Conservation (phyloP, 2,797 vertebrate genomes). For the Gobionotothen gibberifrons region DNA sequence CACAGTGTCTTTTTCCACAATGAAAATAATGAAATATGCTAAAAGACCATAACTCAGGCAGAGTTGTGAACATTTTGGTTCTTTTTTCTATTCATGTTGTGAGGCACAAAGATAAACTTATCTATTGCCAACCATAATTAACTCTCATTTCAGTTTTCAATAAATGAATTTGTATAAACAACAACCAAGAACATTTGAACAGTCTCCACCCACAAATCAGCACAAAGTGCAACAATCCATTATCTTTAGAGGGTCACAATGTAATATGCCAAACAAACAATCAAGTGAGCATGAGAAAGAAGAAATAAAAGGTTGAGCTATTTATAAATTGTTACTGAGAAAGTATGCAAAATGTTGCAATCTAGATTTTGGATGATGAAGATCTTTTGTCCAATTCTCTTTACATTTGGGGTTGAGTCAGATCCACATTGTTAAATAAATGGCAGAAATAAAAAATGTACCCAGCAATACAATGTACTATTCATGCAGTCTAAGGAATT, state of each 20-base stretch:
- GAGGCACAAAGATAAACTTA: background rate
- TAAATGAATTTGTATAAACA: background rate
- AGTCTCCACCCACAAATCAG: background rate
- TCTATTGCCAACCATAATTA: too few species aligned
- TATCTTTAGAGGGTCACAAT: background rate
- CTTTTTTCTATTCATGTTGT: background rate
- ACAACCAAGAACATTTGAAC: background rate
- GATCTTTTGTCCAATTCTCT: too few species aligned
- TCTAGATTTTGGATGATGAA: background rate
- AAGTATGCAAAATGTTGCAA: background rate
- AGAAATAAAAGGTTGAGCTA: too few species aligned
- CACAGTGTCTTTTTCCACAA: background rate
- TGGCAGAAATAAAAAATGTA: too few species aligned
- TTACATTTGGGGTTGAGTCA: too few species aligned
- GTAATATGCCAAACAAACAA: background rate
- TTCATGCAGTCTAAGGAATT: background rate
- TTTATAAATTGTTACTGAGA: background rate
- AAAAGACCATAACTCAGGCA: background rate
- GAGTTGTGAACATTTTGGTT: background rate
- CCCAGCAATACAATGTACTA: too few species aligned
- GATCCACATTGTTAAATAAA: too few species aligned
- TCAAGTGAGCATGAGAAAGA: too few species aligned
- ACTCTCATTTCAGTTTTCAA: too few species aligned
- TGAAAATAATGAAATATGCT: background rate
- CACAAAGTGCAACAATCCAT: background rate